These are phyloP conservation scores for Drosophila austrosaltans DNA, from an alignment of 2,888 invertebrate genomes.

Conservation along the genomic window DNA sequence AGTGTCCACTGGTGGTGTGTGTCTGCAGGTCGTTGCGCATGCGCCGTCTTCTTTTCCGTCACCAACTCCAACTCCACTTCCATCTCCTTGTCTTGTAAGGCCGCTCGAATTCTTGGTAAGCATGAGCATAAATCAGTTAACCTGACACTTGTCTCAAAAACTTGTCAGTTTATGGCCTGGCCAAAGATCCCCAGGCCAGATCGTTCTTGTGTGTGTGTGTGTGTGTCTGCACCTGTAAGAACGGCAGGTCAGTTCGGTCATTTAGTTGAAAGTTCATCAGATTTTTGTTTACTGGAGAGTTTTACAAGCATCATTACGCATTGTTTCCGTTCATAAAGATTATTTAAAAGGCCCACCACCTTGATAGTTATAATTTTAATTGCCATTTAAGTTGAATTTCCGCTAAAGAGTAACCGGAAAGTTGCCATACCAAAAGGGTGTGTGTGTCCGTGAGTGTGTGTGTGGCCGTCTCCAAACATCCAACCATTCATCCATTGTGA, in stretches of 20 bases:
- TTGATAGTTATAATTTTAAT: constrained; percentile 74
- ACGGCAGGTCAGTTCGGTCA: constrained; percentile 18
- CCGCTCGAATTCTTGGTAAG: constrained; percentile 72
- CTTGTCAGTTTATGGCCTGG: constrained; percentile 72
- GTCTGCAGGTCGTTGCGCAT: constrained; percentile 74
- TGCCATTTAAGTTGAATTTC: constrained; percentile 75
- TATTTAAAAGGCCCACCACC: constrained; percentile 51
- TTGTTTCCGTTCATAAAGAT: constrained; percentile 67
- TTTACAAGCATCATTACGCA: constrained; percentile 74
- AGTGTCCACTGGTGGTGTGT: constrained; percentile 7
- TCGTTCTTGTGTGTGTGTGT: not conserved
- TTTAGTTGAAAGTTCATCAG: constrained; percentile 70
- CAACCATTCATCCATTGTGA: constrained; percentile 44
- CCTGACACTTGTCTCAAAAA: constrained; percentile 74
- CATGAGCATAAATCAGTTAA: constrained; percentile 74
- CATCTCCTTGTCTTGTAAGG: constrained; percentile 30
- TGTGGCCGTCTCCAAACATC: constrained; percentile 49
- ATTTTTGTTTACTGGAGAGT: constrained; percentile 39
- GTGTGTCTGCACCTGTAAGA: constrained; percentile 61
- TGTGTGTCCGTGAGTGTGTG: constrained; percentile 22
- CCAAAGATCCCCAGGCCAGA: constrained; percentile 3
- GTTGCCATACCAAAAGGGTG: constrained; percentile 42
- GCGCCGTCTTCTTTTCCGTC: constrained; percentile 45
- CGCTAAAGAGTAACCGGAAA: constrained; percentile 64
- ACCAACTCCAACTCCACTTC: constrained; percentile 51